These are phyloP conservation scores for Cyaniris semiargus DNA, from an alignment of 2,888 invertebrate genomes.

Conservation along the genomic window DNA sequence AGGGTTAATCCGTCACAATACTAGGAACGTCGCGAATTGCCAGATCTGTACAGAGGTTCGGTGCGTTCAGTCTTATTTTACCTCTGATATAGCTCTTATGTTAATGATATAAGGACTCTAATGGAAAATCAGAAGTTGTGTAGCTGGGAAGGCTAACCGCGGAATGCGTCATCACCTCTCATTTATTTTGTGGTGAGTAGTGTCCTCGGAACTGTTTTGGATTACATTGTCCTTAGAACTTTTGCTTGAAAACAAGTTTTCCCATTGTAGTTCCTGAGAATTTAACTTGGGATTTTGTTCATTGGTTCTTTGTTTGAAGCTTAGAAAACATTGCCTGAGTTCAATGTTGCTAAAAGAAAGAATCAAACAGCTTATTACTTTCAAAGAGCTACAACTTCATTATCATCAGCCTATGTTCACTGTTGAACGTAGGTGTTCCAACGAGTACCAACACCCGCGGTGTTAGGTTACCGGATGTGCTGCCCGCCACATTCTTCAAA, in stretches of 20 bases:
- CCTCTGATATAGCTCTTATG: background rate
- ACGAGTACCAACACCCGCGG: too few relatives aligned
- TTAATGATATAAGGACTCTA: background rate
- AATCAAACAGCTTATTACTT: background rate
- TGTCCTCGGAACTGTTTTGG: background rate
- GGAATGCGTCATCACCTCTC: background rate
- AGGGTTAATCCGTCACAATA: slow-evolving; percentile 11
- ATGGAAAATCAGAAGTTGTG: background rate
- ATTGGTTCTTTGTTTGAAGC: background rate
- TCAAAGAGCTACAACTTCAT: background rate
- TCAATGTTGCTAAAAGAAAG: too few relatives aligned
- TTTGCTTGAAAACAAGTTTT: background rate
- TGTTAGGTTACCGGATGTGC: too few relatives aligned
- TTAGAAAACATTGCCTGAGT: background rate
- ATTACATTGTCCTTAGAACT: background rate
- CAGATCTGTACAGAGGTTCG: background rate
- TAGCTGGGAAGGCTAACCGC: background rate
- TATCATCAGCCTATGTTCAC: too few relatives aligned
- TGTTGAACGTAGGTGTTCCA: too few relatives aligned
- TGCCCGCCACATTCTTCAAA: too few relatives aligned
- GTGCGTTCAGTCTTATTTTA: too few relatives aligned
- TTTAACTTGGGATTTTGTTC: background rate
- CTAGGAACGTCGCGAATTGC: background rate
- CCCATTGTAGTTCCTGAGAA: background rate
- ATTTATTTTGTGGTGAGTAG: background rate